A percentile compares a stretch with the other conserved stretches of the same genome.
Conservation (phyloP, 2,888 invertebrate species). For the Endotricha flammealis region DNA sequence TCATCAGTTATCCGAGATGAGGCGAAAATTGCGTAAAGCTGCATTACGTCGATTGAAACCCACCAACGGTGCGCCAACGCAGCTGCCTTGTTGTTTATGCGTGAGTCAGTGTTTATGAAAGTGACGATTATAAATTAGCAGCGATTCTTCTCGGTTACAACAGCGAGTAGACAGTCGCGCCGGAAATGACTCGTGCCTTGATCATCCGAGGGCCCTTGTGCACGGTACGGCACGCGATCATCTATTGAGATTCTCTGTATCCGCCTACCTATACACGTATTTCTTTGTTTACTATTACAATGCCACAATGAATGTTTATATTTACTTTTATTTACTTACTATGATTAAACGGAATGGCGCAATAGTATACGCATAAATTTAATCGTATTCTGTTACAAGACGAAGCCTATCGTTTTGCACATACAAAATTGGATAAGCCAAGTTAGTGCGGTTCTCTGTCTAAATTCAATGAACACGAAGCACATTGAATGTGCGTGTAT, state of each 20-base stretch:
- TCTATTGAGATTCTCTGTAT: conserved; percentile 30
- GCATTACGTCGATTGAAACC: conserved; percentile 37
- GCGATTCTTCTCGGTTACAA: conserved; percentile 59
- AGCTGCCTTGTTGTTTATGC: conserved; percentile 41
- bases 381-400: conserved; percentile 5
- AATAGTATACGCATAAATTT: no score
- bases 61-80: conserved; percentile 36
- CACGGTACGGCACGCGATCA: conserved; percentile 49
- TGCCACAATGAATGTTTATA: conserved; percentile 5
- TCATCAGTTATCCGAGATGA: conserved; percentile 42
- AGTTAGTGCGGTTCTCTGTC: conserved; percentile 14
- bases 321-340: background rate
- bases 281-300: conserved; percentile 13
- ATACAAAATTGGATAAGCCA: conserved; percentile 7
- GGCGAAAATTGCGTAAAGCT: conserved; percentile 40
- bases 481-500: conserved; percentile 28
- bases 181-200: conserved; percentile 67
- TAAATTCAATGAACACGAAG: conserved; percentile 19
- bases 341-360: no score
- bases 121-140: conserved; percentile 70
- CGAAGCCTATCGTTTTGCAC: conserved; percentile 1
- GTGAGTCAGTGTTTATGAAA: conserved; percentile 66
- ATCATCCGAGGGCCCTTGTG: conserved; percentile 47
- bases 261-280: conserved; percentile 13
- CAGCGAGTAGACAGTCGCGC: conserved; percentile 40